Evolutionary conservation across 2,113 vertebrate species (phyloP), one percentile per base, ranked within the genome.

Genomic region (Pao palembangensis): DNA sequence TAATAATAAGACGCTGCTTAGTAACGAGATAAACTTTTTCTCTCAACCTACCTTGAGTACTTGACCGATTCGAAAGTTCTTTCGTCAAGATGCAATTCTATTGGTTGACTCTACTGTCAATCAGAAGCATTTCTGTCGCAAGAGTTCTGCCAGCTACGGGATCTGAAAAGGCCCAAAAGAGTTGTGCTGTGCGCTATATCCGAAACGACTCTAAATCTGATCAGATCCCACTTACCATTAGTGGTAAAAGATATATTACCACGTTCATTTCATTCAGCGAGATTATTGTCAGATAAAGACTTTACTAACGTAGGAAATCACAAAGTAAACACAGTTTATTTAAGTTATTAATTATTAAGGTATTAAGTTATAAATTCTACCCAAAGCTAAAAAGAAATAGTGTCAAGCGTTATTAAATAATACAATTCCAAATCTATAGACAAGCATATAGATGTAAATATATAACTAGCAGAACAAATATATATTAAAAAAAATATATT

Each of bases 21-120:
- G 91, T 86, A 90, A 92, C 91, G 55, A 59, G 28, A 69, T 79
- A 81, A 84, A 83, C 82, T 77, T 80, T 72, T 5, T n/a, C 51
- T 83, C 51, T 83, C 79, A 0, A 77, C 76, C 82, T 58, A 86
- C 16, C 85, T 42, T 79, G 58, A 38, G 6, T 62, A 0, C 15
- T 14, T 11, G 60, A 31, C 1, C 2, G 44, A 47, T 47, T 17
- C n/a, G 15, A 17, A n/a, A 47, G 6, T 28, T 28, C 25, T n/a
- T 47, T n/a, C 5, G 43, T 8, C 14, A 8, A 6, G 5, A 2
- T 13, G 1, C 1, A 8, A 53, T 68, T 8, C 47, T 19, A 85
- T 87, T 88, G 11, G 80, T 58, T 17, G 5, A 0, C 1, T 0
- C 0, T 2, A 6, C 41, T 73, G 64, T 73, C 82, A 82, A 74